A percentile compares a stretch with the other conserved stretches of the same genome.
These are phyloP conservation scores for Mandrillus leucophaeus DNA, from an alignment of 2,113 vertebrate genomes.

Conservation along the genomic window DNA sequence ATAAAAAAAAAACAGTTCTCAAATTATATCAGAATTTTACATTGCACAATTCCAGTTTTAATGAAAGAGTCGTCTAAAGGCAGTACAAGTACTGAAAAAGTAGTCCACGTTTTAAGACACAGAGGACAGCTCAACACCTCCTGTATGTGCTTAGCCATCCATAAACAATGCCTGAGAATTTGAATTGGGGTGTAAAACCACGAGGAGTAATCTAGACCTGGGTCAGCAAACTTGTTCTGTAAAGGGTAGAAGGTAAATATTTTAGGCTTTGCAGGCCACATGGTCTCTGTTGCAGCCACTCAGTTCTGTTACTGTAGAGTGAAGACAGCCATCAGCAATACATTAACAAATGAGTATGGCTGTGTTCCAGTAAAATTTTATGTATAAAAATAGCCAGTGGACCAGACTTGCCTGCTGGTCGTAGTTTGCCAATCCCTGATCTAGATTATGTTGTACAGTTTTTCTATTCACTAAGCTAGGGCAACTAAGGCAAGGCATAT, in stretches of 20 bases:
- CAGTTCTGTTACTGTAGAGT: not conserved
- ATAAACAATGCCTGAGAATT: not conserved
- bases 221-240: not conserved
- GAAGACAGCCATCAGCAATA: not conserved
- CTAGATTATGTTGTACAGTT: not conserved
- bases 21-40: not conserved
- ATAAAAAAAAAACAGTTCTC: not conserved
- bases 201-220: not conserved
- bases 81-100: not conserved
- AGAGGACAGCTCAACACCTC: not conserved
- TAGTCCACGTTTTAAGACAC: not conserved
- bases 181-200: not conserved
- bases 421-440: not conserved
- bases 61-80: not conserved
- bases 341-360: not conserved
- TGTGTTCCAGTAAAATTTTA: not conserved
- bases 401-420: not conserved
- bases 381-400: not conserved
- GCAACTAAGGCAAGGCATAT: not conserved
- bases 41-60: not conserved
- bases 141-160: not conserved
- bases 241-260: not conserved
- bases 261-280: not conserved
- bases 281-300: not conserved
- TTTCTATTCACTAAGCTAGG: not conserved